Evolutionary conservation across 30 jellyfish, hydroid and myxozoan species (phyloP).

Genomic region (Aurelia aurita): DNA sequence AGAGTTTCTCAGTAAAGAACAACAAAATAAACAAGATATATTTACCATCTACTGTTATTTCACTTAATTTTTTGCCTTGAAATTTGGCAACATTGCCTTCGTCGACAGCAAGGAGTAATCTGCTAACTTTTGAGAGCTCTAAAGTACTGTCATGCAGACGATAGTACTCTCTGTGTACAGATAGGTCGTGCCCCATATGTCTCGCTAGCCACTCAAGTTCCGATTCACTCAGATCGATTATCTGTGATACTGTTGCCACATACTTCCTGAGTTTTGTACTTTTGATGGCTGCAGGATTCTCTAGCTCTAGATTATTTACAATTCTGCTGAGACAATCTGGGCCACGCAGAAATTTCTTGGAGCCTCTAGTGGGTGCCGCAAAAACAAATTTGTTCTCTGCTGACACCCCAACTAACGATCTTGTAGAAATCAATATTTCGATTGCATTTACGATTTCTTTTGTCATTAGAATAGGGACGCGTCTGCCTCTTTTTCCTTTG

Average conservation of each 20-base stretch:
- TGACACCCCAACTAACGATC: conserved; percentile 43
- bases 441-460: conserved; percentile 22
- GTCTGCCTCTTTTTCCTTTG: conserved; percentile 36
- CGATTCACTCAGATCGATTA: conserved; percentile 47
- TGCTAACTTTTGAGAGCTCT: conserved; percentile 70
- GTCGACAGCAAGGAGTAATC: conserved; percentile 68
- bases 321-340: conserved; percentile 58
- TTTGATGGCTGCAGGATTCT: conserved; percentile 40
- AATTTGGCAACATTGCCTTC: conserved; percentile 59
- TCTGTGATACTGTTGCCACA: conserved; percentile 70
- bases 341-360: conserved; percentile 48
- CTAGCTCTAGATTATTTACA: conserved; percentile 12
- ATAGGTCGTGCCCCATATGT: conserved; percentile 73
- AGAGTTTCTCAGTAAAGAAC: background rate
- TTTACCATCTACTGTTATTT: conserved; percentile 53
- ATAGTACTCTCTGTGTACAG: conserved; percentile 75
- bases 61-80: conserved; percentile 46
- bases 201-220: conserved; percentile 70
- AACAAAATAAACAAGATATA: background rate
- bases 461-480: conserved; percentile 31
- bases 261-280: conserved; percentile 50
- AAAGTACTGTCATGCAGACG: conserved; percentile 63
- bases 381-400: conserved; percentile 34
- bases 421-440: conserved; percentile 6
- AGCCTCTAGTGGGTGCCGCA: conserved; percentile 71